These are phyloP conservation scores for Venusia cambrica DNA, from an alignment of 2,888 invertebrate species.

Conservation along the genomic window DNA sequence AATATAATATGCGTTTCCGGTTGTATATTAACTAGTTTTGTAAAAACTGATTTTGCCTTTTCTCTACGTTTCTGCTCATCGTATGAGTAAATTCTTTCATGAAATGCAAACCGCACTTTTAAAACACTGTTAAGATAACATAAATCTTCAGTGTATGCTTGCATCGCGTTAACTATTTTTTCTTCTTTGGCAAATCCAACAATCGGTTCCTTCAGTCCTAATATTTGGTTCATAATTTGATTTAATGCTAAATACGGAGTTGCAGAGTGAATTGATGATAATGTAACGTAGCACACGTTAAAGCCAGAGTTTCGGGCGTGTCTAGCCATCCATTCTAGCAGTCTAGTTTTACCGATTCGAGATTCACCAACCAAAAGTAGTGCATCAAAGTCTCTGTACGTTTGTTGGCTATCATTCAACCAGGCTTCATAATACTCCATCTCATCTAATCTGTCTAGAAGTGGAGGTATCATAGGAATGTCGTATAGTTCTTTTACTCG, in stretches of 20 bases:
- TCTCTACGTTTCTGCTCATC: slow-evolving; percentile 55
- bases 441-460: slow-evolving; percentile 73
- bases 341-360: slow-evolving; percentile 80
- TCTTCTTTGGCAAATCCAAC: slow-evolving; percentile 66
- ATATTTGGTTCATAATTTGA: slow-evolving; percentile 66
- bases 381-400: slow-evolving; percentile 68
- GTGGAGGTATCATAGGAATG: slow-evolving; percentile 66
- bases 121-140: slow-evolving; percentile 78
- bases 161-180: slow-evolving; percentile 52
- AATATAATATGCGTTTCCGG: slow-evolving; percentile 55
- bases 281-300: slow-evolving; percentile 46
- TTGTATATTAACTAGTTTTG: slow-evolving; percentile 54
- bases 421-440: slow-evolving; percentile 64
- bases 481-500: slow-evolving; percentile 62
- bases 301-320: slow-evolving; percentile 46
- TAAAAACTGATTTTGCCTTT: slow-evolving; percentile 62
- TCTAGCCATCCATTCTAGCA: slow-evolving; percentile 76
- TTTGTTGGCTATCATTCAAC: slow-evolving; percentile 44
- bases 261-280: slow-evolving; percentile 67
- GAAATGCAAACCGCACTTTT: slow-evolving; percentile 75
- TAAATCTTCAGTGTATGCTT: slow-evolving; percentile 61
- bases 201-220: slow-evolving; percentile 56
- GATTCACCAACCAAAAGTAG: slow-evolving; percentile 78
- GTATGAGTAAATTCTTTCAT: slow-evolving; percentile 55
- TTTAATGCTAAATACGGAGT: slow-evolving; percentile 63